Percentiles rank a stretch among this genome's conserved stretches.
Conservation (phyloP, 2,888 invertebrate genomes). For the Brassicogethes aeneus region DNA sequence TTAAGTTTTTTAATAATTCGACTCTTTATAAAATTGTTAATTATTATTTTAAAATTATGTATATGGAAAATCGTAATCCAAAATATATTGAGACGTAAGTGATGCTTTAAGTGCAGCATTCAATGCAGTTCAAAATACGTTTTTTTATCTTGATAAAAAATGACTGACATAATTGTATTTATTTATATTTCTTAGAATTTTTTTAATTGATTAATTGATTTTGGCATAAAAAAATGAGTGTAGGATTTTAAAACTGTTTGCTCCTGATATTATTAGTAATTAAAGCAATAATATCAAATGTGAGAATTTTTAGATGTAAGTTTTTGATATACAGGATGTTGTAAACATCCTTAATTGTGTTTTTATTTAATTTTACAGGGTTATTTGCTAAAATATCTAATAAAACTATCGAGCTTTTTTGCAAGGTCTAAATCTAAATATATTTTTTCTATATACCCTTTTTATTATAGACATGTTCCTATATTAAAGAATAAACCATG, state of each 20-base stretch:
- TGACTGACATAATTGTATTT: conserved; percentile 19
- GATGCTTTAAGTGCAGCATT: background rate
- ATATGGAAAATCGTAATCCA: conserved; percentile 1
- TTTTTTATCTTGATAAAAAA: conserved; percentile 4
- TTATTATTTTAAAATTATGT: conserved; percentile 8
- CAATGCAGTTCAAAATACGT: background rate
- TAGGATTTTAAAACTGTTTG: conserved; percentile 3
- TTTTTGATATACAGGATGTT: too few species aligned
- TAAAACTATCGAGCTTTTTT: too few species aligned
- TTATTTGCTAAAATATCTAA: too few species aligned
- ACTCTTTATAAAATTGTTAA: background rate
- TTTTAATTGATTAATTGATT: conserved; percentile 1
- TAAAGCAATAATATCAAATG: background rate
- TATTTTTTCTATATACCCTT: too few species aligned
- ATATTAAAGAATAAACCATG: background rate
- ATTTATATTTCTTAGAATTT: conserved; percentile 12
- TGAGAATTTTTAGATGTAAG: too few species aligned
- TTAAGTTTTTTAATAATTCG: background rate
- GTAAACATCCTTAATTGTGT: background rate
- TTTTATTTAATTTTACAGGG: background rate
- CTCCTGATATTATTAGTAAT: conserved; percentile 1
- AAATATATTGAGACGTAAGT: conserved; percentile 3
- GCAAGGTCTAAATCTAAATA: too few species aligned
- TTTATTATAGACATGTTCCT: too few species aligned
- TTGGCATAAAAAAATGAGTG: conserved; percentile 6